These are phyloP conservation scores for Spondyliosoma cantharus DNA, from an alignment of 2,797 vertebrate species.

Conservation along the genomic window DNA sequence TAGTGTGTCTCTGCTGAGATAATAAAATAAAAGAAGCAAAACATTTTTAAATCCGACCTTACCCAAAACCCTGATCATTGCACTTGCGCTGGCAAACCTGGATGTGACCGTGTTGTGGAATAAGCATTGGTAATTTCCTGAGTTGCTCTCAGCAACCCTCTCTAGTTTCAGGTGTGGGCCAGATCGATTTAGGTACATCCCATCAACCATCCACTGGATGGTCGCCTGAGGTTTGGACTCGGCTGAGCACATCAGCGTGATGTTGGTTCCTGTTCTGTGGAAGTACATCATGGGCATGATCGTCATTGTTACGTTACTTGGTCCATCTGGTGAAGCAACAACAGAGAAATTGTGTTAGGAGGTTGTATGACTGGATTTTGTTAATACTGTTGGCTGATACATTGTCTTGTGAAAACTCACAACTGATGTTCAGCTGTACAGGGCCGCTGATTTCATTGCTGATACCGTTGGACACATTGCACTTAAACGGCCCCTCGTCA, in stretches of 20 bases:
- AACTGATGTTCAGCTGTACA: slow-evolving; percentile 75
- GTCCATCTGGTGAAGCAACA: slow-evolving; percentile 76
- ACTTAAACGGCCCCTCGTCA: slow-evolving; percentile 72
- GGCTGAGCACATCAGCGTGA: slow-evolving; percentile 75
- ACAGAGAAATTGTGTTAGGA: background rate
- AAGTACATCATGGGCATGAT: slow-evolving; percentile 31
- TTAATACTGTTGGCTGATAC: background rate
- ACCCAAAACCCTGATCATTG: slow-evolving; percentile 72
- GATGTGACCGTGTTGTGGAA: slow-evolving; percentile 75
- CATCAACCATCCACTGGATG: slow-evolving; percentile 73
- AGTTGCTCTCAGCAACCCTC: slow-evolving; percentile 35
- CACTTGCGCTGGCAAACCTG: slow-evolving; percentile 49
- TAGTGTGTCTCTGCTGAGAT: background rate
- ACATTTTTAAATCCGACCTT: slow-evolving; percentile 30
- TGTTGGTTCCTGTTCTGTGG: slow-evolving; percentile 70
- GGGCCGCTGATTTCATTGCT: slow-evolving; percentile 55
- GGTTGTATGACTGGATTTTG: background rate
- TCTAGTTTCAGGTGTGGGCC: slow-evolving; percentile 50
- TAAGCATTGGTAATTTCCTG: slow-evolving; percentile 76
- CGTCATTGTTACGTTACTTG: slow-evolving; percentile 61
- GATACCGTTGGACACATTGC: slow-evolving; percentile 77
- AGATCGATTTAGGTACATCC: slow-evolving; percentile 11
- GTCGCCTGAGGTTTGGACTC: slow-evolving; percentile 72
- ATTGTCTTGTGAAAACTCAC: slow-evolving; percentile 71
- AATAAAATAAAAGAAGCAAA: background rate